phyloP scores from a whole-genome alignment of 2,113 vertebrate species.

The Burhinus bistriatus region DNA sequence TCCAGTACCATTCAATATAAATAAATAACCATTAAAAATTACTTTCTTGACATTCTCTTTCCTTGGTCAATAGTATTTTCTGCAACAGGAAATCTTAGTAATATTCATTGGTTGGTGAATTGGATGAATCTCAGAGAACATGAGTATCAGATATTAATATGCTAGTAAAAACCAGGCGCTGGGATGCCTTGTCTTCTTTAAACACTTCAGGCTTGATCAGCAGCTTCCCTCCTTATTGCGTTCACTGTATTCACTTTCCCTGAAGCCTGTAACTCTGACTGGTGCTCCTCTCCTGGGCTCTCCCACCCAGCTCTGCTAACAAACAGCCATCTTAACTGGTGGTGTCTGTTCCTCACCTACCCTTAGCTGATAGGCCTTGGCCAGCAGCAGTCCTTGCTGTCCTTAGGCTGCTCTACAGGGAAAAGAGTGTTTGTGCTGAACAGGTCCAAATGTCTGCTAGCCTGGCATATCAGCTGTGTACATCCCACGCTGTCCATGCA shows the following conservation, averaged over 20 bases:
- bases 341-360: background rate
- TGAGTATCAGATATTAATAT: slow-evolving; percentile 30
- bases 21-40: slow-evolving; percentile 67
- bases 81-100: slow-evolving; percentile 54
- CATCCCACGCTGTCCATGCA: background rate
- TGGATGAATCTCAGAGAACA: slow-evolving; percentile 13
- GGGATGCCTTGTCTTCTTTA: background rate
- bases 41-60: slow-evolving; percentile 47
- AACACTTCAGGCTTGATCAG: background rate
- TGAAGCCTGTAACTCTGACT: background rate
- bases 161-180: background rate
- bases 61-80: slow-evolving; percentile 39
- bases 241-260: background rate
- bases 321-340: background rate
- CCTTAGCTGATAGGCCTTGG: background rate
- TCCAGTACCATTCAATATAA: slow-evolving; percentile 61
- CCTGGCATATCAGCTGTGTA: background rate
- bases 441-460: background rate
- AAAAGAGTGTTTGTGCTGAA: background rate
- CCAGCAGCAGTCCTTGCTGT: background rate
- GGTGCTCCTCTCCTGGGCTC: background rate
- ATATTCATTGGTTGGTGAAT: slow-evolving; percentile 14
- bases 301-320: background rate
- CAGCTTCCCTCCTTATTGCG: background rate
- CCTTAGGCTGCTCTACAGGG: background rate